Evolutionary conservation across 2,113 vertebrate species (phyloP).

Genomic region (Paralichthys olivaceus): DNA sequence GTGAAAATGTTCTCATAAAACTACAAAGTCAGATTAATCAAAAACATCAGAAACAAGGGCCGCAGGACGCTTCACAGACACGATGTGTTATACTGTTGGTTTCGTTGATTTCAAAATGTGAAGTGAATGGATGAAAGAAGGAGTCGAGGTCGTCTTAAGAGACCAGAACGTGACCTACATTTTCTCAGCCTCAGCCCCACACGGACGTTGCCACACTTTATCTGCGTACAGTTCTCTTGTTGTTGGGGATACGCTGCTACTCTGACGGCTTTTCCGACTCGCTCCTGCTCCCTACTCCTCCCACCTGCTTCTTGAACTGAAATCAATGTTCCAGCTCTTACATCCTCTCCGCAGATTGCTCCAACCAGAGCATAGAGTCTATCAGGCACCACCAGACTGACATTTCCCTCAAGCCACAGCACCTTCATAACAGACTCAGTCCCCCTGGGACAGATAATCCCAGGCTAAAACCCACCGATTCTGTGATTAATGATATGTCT

Average conservation of each 20-base stretch:
- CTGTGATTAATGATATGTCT: constrained; percentile 78
- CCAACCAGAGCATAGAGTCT: constrained; percentile 53
- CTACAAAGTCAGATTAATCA: background rate
- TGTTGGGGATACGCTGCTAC: constrained; percentile 42
- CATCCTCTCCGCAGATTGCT: constrained; percentile 67
- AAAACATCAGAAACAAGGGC: background rate
- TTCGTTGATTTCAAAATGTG: constrained; percentile 8
- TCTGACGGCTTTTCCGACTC: constrained; percentile 54
- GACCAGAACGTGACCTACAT: constrained; percentile 24
- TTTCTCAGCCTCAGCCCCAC: constrained; percentile 29
- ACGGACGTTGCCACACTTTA: constrained; percentile 47
- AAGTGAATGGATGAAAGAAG: background rate
- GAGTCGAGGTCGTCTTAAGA: background rate
- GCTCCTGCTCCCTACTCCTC: constrained; percentile 50
- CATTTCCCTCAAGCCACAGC: constrained; percentile 63
- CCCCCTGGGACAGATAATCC: constrained; percentile 71
- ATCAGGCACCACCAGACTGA: constrained; percentile 68
- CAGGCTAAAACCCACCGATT: constrained; percentile 67
- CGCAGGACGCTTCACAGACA: background rate
- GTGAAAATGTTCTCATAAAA: background rate
- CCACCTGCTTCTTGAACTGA: constrained; percentile 68
- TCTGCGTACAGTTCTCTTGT: constrained; percentile 48
- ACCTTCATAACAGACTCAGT: constrained; percentile 58
- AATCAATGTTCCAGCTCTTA: constrained; percentile 75
- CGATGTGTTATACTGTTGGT: too few species aligned